phyloP scores from a whole-genome alignment of 2,888 invertebrate genomes.

The Eilema griseolum region DNA sequence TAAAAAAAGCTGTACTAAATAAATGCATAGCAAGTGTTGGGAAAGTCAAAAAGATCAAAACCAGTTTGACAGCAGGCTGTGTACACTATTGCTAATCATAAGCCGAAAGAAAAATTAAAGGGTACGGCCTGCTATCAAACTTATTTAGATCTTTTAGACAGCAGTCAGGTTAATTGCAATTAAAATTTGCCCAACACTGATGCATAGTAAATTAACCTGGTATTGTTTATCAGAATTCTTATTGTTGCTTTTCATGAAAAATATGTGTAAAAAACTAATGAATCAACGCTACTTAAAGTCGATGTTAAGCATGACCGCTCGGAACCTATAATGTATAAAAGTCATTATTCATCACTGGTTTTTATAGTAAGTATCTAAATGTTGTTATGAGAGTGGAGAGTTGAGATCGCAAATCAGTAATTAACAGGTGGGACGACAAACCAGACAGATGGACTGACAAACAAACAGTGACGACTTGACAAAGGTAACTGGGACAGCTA shows the following conservation, averaged over 20 bases:
- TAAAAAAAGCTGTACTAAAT: not conserved
- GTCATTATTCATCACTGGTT: not conserved
- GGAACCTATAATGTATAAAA: not conserved
- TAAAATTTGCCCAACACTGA: too few relatives aligned
- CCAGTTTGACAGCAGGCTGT: too few relatives aligned
- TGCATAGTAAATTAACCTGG: slow-evolving; percentile 3
- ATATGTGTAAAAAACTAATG: not conserved
- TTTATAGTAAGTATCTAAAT: not conserved
- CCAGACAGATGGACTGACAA: not conserved
- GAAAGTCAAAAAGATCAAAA: too few relatives aligned
- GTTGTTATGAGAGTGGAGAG: not conserved
- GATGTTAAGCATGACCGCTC: not conserved
- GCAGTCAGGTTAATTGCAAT: too few relatives aligned
- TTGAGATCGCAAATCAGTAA: not conserved
- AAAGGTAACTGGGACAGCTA: not conserved
- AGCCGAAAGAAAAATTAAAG: too few relatives aligned
- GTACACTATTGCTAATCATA: too few relatives aligned
- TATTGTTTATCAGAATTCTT: not conserved
- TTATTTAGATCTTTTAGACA: too few relatives aligned
- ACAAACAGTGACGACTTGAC: not conserved
- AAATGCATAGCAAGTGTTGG: too few relatives aligned
- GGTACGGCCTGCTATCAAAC: too few relatives aligned
- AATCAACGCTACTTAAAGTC: not conserved
- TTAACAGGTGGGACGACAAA: not conserved
- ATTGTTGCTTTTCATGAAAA: not conserved